Evolutionary conservation across 2,113 vertebrate genomes (phyloP).

Genomic region (Smithornis capensis): DNA sequence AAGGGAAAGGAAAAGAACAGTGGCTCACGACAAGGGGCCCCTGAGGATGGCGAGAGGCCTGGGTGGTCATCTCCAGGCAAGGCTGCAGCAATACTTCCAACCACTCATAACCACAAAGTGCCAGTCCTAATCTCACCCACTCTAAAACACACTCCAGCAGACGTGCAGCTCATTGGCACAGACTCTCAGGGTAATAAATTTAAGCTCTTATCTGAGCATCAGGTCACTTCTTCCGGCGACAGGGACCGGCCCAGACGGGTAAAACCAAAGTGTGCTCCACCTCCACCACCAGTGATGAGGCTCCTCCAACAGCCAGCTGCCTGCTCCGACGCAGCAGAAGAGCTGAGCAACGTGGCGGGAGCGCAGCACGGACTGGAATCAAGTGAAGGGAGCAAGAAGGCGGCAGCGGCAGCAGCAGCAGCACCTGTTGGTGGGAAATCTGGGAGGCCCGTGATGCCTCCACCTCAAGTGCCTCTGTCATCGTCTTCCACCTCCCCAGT

Average conservation of each 20-base stretch:
- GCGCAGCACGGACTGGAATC: slow-evolving; percentile 70
- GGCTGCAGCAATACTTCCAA: slow-evolving; percentile 70
- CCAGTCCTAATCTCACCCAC: slow-evolving; percentile 97
- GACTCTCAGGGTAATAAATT: slow-evolving; percentile 99
- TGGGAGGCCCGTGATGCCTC: slow-evolving; percentile 84
- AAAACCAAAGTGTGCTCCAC: slow-evolving; percentile 96
- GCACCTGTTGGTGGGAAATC: slow-evolving; percentile 74
- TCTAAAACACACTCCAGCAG: slow-evolving; percentile 88
- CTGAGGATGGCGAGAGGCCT: slow-evolving; percentile 80
- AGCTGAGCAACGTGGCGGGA: neutral
- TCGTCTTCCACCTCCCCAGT: slow-evolving; percentile 78
- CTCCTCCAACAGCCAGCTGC: slow-evolving; percentile 82
- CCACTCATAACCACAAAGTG: slow-evolving; percentile 96
- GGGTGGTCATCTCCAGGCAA: slow-evolving; percentile 90
- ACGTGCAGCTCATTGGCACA: slow-evolving; percentile 91
- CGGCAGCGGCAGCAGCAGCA: slow-evolving; percentile 44
- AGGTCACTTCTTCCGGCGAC: slow-evolving; percentile 80
- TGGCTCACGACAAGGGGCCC: slow-evolving; percentile 61
- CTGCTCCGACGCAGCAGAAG: slow-evolving; percentile 76
- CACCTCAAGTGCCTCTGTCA: slow-evolving; percentile 92
- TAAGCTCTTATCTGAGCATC: slow-evolving; percentile 94
- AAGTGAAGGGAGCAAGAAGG: slow-evolving; percentile 82
- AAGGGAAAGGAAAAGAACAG: slow-evolving; percentile 80
- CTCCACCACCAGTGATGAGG: slow-evolving; percentile 86
- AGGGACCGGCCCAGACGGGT: slow-evolving; percentile 91